Evolutionary conservation across 2,797 vertebrate genomes (phyloP).

Genomic region (Sebastes steindachneri): DNA sequence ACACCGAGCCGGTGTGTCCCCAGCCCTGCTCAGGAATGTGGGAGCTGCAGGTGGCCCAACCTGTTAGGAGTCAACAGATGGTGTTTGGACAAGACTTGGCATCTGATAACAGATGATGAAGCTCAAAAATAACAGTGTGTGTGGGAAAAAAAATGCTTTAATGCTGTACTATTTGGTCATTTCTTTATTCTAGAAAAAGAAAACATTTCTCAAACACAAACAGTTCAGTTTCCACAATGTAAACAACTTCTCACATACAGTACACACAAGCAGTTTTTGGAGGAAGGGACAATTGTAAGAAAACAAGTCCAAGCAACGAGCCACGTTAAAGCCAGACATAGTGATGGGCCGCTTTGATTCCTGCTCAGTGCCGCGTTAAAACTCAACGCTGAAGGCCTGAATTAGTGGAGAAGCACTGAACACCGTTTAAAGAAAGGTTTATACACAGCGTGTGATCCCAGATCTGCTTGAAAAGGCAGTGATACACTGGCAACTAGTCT

Average conservation of each 20-base stretch:
- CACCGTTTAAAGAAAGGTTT: neutral
- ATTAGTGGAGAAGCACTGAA: constrained; percentile 5
- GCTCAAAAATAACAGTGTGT: neutral
- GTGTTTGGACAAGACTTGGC: neutral
- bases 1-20: neutral
- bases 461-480: neutral
- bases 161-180: constrained; percentile 33
- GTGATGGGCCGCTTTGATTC: constrained; percentile 3
- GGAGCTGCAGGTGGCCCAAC: constrained; percentile 22
- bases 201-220: constrained; percentile 54
- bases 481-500: neutral
- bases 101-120: neutral
- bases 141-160: neutral
- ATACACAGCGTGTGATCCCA: neutral
- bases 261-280: constrained; percentile 55
- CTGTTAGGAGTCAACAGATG: constrained; percentile 31
- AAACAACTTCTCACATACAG: constrained; percentile 70
- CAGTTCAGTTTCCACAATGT: constrained; percentile 67
- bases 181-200: constrained; percentile 72
- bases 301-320: constrained; percentile 28
- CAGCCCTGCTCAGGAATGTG: constrained; percentile 29
- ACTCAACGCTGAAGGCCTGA: neutral
- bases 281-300: constrained; percentile 28
- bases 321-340: constrained; percentile 52
- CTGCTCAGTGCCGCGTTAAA: neutral